A percentile compares a stretch with the other conserved stretches of the same genome.
These are phyloP conservation scores for Pyralis farinalis DNA, from an alignment of 2,888 invertebrate species.

Conservation along the genomic window DNA sequence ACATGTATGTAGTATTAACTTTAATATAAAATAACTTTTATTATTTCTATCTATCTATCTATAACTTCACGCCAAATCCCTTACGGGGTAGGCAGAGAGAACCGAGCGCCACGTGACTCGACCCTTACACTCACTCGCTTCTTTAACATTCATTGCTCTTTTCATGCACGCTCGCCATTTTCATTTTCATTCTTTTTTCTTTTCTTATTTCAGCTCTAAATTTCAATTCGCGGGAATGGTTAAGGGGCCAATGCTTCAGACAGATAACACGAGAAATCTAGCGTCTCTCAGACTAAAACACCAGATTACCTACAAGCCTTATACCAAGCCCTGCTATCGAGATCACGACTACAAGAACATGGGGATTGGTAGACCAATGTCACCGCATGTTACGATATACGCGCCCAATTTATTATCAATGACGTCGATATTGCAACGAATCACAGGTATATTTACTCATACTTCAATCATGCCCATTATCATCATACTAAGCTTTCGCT, in stretches of 20 bases:
- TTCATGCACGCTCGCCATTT: no score
- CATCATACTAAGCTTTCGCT: no score
- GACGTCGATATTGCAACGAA: slow-evolving; percentile 91
- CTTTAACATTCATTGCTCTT: no score
- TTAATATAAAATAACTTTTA: no score
- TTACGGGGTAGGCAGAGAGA: no score
- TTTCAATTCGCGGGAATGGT: background rate
- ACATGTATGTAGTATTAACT: no score
- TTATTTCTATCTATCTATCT: no score
- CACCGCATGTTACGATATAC: slow-evolving; percentile 92
- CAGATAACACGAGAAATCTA: background rate
- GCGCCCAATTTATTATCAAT: slow-evolving; percentile 87
- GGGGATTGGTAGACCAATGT: slow-evolving; percentile 87
- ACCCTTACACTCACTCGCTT: no score
- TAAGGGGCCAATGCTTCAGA: background rate
- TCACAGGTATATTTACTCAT: slow-evolving; percentile 74
- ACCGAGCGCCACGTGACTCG: no score
- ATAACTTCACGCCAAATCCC: no score
- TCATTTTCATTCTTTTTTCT: no score
- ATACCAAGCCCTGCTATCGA: slow-evolving; percentile 41
- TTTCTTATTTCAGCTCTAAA: background rate
- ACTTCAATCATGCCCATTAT: no score
- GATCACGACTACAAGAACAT: slow-evolving; percentile 87
- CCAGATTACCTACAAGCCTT: slow-evolving; percentile 37
- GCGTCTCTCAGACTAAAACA: slow-evolving; percentile 11